Evolutionary conservation across 1,140 invertebrate genomes (phyloP).

Genomic region (Atta colombica): DNA sequence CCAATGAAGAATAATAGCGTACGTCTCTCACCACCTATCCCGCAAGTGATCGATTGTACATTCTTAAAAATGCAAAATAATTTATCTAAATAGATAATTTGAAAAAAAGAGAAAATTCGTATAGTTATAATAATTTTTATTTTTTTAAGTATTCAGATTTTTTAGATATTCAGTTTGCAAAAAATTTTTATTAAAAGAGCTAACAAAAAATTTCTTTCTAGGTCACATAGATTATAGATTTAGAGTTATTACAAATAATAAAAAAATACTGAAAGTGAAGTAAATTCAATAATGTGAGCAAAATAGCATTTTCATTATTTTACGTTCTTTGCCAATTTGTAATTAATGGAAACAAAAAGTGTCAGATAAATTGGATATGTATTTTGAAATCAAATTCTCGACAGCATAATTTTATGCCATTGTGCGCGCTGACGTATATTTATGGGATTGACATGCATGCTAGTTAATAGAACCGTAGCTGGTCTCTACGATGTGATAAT

Average conservation of each 20-base stretch:
- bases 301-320: neutral
- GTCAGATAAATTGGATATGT: neutral
- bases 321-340: neutral
- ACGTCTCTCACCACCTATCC: too few species aligned
- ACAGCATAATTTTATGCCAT: slow-evolving; percentile 31
- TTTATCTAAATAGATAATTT: neutral
- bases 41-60: too few species aligned
- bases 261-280: neutral
- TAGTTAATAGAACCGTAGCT: slow-evolving; percentile 51
- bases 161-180: neutral
- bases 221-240: neutral
- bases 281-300: neutral
- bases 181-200: neutral
- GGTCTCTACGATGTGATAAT: slow-evolving; percentile 58
- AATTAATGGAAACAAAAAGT: slow-evolving; percentile 14
- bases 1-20: too few species aligned
- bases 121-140: neutral
- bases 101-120: neutral
- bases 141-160: neutral
- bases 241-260: neutral
- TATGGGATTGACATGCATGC: slow-evolving; percentile 19
- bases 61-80: neutral
- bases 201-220: neutral
- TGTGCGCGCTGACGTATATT: slow-evolving; percentile 21
- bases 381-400: slow-evolving; percentile 26